Base-by-base conservation (phyloP, 2,888 invertebrate species). In the Myopa tessellatipennis region DNA sequence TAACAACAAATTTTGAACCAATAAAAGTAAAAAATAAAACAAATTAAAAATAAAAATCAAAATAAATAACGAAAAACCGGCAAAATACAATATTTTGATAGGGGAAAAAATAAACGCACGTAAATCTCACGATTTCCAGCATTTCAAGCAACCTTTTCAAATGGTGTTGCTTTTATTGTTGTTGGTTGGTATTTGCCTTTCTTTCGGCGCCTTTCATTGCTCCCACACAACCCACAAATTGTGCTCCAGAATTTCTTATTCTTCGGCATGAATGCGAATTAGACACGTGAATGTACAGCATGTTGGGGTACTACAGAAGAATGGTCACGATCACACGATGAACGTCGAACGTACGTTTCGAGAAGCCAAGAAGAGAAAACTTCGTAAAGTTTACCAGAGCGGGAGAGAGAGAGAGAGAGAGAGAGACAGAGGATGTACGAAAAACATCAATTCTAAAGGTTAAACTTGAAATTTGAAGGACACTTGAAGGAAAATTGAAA, bases 251-350 rank as follows among this genome's bases (percentile, higher is more conserved):
- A 34, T 74, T 74, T 50, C 74, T 65, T 50, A 26, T 63, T 38
- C 74, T 16, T 74, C 74, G 74, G 50, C 74, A 75, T 75, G 75
- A 75, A 75, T 69, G 69, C 58, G 75, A 69, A 69, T 75, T 75
- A 68, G 75, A 75, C 76, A 76, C 76, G 76, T 76, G 61, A 76
- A 70, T 76, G 61, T 50, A 26, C 26, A 2, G 26, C 26, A 71
- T 63, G 55, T 76, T 76, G 70, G 60, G 76, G 69, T 63, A 67
- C 65, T n/a, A 16, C 55, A 4, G 10, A 5, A 10, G 55, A 55
- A n/a, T 4, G 16, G 55, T 55, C 55, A 45, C 55, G 55, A 55
- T 50, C 26, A 26, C 26, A 26, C 6, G 45, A 45, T 45, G 45
- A 45, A 45, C 45, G 6, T 45, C 45, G 45, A 3, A 3, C 45